phyloP scores from a whole-genome alignment of 2,797 vertebrate species.

The Myotis findleyi region DNA sequence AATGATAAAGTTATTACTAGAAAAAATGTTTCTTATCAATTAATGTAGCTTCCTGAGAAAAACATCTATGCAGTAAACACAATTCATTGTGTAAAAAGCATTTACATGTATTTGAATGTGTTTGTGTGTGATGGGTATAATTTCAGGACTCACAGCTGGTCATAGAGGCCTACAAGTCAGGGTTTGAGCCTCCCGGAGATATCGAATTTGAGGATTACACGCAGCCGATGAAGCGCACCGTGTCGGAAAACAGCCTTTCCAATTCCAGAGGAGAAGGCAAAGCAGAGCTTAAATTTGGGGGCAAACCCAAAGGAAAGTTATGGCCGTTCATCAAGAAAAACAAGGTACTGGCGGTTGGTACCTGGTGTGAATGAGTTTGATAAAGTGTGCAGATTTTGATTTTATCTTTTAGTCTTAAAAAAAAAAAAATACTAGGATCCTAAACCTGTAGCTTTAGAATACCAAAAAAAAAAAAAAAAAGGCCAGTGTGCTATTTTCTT shows the following conservation, averaged over 20 bases:
- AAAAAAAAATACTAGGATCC: slow-evolving; percentile 42
- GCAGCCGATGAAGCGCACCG: slow-evolving; percentile 93
- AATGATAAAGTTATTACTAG: not conserved
- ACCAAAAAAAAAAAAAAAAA: slow-evolving; percentile 68
- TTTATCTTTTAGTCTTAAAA: slow-evolving; percentile 69
- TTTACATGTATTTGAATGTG: not conserved
- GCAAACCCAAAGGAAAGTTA: slow-evolving; percentile 95
- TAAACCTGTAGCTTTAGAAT: slow-evolving; percentile 68
- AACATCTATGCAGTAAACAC: not conserved
- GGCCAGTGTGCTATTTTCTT: slow-evolving; percentile 65
- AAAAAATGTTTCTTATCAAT: not conserved
- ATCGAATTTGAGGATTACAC: slow-evolving; percentile 96
- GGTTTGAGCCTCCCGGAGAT: slow-evolving; percentile 96
- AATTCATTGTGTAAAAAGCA: not conserved
- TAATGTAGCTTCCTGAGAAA: not conserved
- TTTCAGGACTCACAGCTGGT: slow-evolving; percentile 95
- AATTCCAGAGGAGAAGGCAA: slow-evolving; percentile 93
- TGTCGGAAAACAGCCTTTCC: slow-evolving; percentile 96
- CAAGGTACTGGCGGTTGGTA: slow-evolving; percentile 91
- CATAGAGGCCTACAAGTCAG: slow-evolving; percentile 95
- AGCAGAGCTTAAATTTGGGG: slow-evolving; percentile 86
- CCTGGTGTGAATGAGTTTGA: not conserved
- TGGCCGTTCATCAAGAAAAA: slow-evolving; percentile 99
- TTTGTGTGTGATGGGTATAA: slow-evolving; percentile 19
- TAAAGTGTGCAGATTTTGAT: not conserved